A percentile compares a stretch with the other conserved stretches of the same genome.
Conservation (phyloP, 2,113 vertebrate species). For the Plecotus auritus region DNA sequence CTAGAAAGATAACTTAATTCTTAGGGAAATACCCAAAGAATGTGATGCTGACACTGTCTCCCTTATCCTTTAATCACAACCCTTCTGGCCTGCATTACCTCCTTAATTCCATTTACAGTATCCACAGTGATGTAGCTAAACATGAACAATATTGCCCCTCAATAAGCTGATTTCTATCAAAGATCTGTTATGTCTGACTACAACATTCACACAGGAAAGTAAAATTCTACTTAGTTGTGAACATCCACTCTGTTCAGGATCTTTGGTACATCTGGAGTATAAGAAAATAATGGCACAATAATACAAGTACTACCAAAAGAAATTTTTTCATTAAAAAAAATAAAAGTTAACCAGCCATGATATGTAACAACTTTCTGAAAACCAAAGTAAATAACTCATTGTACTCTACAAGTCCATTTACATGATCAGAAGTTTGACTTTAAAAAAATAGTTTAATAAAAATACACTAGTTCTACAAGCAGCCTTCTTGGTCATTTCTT, state of each 20-base stretch:
- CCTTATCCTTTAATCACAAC: neutral
- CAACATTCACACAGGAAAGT: conserved; percentile 51
- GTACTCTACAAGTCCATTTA: conserved; percentile 64
- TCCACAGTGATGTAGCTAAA: conserved; percentile 12
- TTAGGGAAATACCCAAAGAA: neutral
- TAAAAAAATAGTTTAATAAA: conserved; percentile 75
- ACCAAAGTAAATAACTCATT: conserved; percentile 70
- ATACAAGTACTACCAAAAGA: conserved; percentile 65
- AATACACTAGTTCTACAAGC: conserved; percentile 71
- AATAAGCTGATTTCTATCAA: conserved; percentile 25
- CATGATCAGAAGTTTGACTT: conserved; percentile 74
- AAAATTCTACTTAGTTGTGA: conserved; percentile 60
- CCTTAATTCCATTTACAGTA: neutral
- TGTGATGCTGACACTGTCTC: neutral
- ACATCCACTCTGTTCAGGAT: conserved; percentile 81
- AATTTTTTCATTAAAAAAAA: conserved; percentile 60
- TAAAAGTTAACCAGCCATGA: conserved; percentile 52
- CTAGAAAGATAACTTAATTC: neutral
- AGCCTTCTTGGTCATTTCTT: conserved; percentile 73
- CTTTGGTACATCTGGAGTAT: conserved; percentile 83
- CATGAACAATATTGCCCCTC: conserved; percentile 15
- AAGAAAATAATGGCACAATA: conserved; percentile 79
- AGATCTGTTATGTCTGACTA: conserved; percentile 50
- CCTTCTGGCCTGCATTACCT: neutral
- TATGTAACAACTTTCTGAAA: conserved; percentile 69